Base-by-base conservation (phyloP, 2,113 vertebrate species). In the Silurus asotus region DNA sequence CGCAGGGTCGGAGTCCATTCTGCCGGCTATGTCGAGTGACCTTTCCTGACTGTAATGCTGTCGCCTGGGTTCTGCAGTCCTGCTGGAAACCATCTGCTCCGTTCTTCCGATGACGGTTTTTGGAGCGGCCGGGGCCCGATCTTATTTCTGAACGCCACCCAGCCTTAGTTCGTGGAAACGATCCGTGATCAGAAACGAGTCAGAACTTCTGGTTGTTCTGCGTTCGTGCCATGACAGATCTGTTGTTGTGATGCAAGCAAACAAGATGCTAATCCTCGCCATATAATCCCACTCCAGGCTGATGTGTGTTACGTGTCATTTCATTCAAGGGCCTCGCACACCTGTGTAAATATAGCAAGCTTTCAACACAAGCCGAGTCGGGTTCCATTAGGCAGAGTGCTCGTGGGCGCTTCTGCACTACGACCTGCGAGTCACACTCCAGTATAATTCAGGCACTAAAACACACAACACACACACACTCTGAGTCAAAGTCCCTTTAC, bases 31-130 rank as follows among this genome's bases (percentile, higher is more conserved):
- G 91, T 90, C 89, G 91, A 88, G 90, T 94, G 94, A 94, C 94
- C 93, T 95, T 93, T 94, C 86, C 83, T 88, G 93, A 93, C 92
- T 92, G 93, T 93, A 94, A 93, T 90, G 92, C 91, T 94, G 94
- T 95, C 93, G 91, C 92, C 91, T 93, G 92, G 93, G 92, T 92
- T 92, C 91, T 56, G 87, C 87, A 79, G 87, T 90, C 92, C 93
- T 92, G 92, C 91, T 94, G 92, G 93, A 93, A 92, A 93, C 94
- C 94, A 94, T 94, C 93, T 94, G 94, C 89, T 92, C 74, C 49
- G 62, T 81, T 81, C 87, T 70, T 74, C 76, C 53, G 37, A 74
- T 65, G 86, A 78, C 72, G 81, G 62, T 28, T 77, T 37, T 80
- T 5, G 2, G 56, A 61, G 77, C 6, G 9, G 17, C 59, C 28